Conservation (phyloP, 2,888 invertebrate species). For the Gnatocerus cornutus region DNA sequence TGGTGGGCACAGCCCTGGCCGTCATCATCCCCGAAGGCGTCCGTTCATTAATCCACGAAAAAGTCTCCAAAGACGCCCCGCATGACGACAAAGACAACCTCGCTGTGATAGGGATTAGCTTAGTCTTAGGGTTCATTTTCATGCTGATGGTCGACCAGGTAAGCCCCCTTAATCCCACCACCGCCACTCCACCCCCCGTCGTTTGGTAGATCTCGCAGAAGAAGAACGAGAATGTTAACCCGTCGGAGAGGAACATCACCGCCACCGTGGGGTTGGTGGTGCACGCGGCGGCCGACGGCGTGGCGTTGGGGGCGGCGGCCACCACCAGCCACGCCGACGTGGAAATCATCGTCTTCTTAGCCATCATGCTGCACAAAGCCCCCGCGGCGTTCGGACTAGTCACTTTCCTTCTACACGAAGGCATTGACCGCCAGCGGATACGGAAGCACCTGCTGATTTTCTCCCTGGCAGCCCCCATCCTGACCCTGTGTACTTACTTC, state of each 20-base stretch:
- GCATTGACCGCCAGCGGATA: conserved; percentile 90
- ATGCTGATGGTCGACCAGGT: conserved; percentile 97
- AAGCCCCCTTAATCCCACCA: conserved; percentile 37
- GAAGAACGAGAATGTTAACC: conserved; percentile 75
- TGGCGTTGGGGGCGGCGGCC: conserved; percentile 98
- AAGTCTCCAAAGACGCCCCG: conserved; percentile 27
- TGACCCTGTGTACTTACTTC: conserved; percentile 93
- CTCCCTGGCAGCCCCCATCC: conserved; percentile 91
- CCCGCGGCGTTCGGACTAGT: conserved; percentile 99
- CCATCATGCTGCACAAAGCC: conserved; percentile 99
- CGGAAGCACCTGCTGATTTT: conserved; percentile 93
- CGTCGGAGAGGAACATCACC: conserved; percentile 85
- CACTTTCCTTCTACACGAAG: conserved; percentile 96
- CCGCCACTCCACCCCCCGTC: too few species aligned
- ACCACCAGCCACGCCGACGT: conserved; percentile 97
- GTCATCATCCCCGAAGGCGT: conserved; percentile 99
- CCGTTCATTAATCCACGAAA: conserved; percentile 77
- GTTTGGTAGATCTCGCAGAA: conserved; percentile 71
- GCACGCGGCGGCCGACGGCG: conserved; percentile 98
- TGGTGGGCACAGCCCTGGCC: conserved; percentile 97
- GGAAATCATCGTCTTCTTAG: conserved; percentile 97
- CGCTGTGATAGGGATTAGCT: conserved; percentile 90
- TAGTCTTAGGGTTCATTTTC: conserved; percentile 96
- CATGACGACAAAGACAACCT: conserved; percentile 77
- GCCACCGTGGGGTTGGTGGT: conserved; percentile 98